Conservation (phyloP, 2,113 vertebrate species). For the Phalacrocorax aristotelis region DNA sequence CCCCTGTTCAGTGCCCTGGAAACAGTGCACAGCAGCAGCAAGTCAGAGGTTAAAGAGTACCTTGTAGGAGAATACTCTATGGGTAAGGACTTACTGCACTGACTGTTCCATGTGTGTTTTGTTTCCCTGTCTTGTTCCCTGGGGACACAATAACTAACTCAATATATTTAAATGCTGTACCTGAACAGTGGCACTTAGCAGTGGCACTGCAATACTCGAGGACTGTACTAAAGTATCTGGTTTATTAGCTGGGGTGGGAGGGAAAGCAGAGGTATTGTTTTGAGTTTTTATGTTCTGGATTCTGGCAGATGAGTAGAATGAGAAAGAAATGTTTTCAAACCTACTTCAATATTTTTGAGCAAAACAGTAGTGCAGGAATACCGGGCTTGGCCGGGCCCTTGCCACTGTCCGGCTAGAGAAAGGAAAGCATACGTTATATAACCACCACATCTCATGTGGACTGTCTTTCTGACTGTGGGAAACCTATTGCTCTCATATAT, state of each 20-base stretch:
- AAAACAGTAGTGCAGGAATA: background rate
- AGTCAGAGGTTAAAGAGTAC: conserved; percentile 91
- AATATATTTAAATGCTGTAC: background rate
- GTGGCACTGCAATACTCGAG: background rate
- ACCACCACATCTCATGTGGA: background rate
- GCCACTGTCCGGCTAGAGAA: background rate
- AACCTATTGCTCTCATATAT: background rate
- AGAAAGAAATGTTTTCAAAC: background rate
- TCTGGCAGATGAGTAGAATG: background rate
- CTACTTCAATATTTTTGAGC: background rate
- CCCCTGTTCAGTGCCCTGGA: conserved; percentile 95
- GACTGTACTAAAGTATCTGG: background rate
- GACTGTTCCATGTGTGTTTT: background rate
- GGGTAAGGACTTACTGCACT: conserved; percentile 74
- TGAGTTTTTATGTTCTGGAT: background rate
- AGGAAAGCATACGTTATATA: background rate
- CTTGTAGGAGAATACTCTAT: conserved; percentile 92
- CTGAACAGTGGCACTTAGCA: background rate
- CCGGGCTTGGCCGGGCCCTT: background rate
- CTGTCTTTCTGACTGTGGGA: background rate
- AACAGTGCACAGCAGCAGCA: conserved; percentile 87
- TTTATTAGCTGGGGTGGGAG: background rate
- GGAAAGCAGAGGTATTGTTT: background rate
- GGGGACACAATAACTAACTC: background rate
- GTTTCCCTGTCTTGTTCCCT: background rate